Evolutionary conservation across 2,888 invertebrate species (phyloP), one percentile per base, ranked within the genome.

Genomic region (Cheilosia urbana): DNA sequence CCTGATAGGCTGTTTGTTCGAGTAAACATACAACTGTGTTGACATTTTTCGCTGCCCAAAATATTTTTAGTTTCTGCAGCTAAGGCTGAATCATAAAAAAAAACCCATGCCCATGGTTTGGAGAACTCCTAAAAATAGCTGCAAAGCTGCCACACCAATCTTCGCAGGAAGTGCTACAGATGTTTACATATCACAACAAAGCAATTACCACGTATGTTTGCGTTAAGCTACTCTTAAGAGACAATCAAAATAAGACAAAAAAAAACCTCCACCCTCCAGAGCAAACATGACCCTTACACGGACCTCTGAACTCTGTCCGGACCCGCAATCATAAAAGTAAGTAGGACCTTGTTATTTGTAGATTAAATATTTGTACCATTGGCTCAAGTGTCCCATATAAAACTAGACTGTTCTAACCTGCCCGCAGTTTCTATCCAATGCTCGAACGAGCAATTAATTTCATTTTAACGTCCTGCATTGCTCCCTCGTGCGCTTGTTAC

Each of bases 391-490:
- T 40, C 24, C 21, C 47, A 30, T 53, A 42, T 21, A 58, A 47
- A 30, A 47, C 24, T 19, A 45, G 55, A 15, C 30, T 45, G 19
- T 27, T 40, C 37, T 53, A 24, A 27, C 15, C 47, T 27, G n/a
- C 15, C 63, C 53, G 45, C 53, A 53, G 15, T 21, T 30, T 45
- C 58, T 60, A 77, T 51, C 24, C n/a, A 11, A 34, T 11, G 49
- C 53, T 69, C 47, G 55, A 42, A 75, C 65, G 65, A 75, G 68
- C 77, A 68, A 77, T 77, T 77, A 69, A 77, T 77, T 69, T 69
- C 62, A 27, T 45, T 62, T 69, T 68, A 68, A 53, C 60, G 55
- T 69, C 42, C 68, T 49, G 76, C 66, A 76, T 51, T 76, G 42
- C 19, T 69, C 68, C 55, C 68, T 62, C 47, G 62, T 47, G 62